A percentile compares a stretch with the other conserved stretches of the same genome.
These are phyloP conservation scores for Callocephalon fimbriatum DNA, from an alignment of 2,113 vertebrate species.

Conservation along the genomic window DNA sequence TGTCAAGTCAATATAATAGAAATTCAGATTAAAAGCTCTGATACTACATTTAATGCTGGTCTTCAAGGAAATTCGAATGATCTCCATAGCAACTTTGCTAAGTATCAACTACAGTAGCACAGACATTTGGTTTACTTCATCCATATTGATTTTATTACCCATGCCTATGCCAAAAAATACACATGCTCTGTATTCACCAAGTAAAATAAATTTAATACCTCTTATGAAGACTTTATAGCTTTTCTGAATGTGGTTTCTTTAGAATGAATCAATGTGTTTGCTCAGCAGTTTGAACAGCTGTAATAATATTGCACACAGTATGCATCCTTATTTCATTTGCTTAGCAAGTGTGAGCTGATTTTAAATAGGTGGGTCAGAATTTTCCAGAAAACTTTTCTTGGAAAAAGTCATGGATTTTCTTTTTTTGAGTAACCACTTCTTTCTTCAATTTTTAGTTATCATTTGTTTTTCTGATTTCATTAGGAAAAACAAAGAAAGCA, in stretches of 20 bases:
- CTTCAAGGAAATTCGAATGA: neutral
- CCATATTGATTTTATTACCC: neutral
- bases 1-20: neutral
- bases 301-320: neutral
- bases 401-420: neutral
- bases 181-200: neutral
- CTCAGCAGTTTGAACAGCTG: slow-evolving; percentile 21
- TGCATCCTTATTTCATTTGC: neutral
- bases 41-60: neutral
- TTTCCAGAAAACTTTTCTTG: neutral
- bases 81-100: neutral
- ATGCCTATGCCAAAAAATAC: neutral
- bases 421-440: neutral
- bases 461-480: neutral
- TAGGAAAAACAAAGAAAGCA: neutral
- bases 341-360: neutral
- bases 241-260: neutral
- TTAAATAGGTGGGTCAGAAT: neutral
- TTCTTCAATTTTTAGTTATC: neutral
- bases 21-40: neutral
- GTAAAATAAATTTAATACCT: neutral
- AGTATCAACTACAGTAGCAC: neutral
- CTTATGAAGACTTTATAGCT: neutral
- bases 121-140: neutral
- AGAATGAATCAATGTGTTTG: slow-evolving; percentile 31